Conservation (phyloP, 2,797 vertebrate genomes). For the Eospalax fontanierii region DNA sequence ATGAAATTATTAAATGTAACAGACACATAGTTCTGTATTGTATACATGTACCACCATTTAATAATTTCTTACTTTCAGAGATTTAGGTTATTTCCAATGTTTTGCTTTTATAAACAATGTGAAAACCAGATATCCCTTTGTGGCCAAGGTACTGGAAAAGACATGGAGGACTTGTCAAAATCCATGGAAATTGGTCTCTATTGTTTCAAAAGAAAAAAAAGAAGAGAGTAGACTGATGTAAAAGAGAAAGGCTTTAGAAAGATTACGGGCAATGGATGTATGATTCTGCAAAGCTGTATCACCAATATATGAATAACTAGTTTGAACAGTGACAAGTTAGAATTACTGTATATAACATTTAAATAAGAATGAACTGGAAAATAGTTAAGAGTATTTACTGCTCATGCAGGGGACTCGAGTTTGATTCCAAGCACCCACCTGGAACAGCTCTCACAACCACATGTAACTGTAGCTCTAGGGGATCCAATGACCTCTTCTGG, state of each 20-base stretch:
- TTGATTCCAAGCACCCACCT: no score
- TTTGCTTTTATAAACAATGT: not conserved
- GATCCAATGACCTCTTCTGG: no score
- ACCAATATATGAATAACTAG: not conserved
- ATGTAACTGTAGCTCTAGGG: no score
- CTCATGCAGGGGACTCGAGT: no score
- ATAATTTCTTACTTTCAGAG: conserved; percentile 50
- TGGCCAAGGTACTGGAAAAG: conserved; percentile 38
- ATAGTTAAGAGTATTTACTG: no score
- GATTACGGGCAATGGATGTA: conserved; percentile 19
- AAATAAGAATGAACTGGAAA: conserved; percentile 38
- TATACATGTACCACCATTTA: not conserved
- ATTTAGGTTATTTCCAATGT: conserved; percentile 29
- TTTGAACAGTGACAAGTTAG: conserved; percentile 7
- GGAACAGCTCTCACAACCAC: no score
- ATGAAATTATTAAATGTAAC: conserved; percentile 38
- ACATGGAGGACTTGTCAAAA: not conserved
- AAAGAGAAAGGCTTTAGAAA: not conserved
- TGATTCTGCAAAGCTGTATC: not conserved
- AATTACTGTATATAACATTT: conserved; percentile 26
- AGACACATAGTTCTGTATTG: not conserved
- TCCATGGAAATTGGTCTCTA: conserved; percentile 9
- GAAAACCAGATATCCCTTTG: conserved; percentile 24
- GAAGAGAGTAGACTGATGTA: not conserved
- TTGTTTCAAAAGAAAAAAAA: not conserved